Evolutionary conservation across 2,797 vertebrate species (phyloP), one percentile per base, ranked within the genome.

Genomic region (Dendrocincla tyrannina): DNA sequence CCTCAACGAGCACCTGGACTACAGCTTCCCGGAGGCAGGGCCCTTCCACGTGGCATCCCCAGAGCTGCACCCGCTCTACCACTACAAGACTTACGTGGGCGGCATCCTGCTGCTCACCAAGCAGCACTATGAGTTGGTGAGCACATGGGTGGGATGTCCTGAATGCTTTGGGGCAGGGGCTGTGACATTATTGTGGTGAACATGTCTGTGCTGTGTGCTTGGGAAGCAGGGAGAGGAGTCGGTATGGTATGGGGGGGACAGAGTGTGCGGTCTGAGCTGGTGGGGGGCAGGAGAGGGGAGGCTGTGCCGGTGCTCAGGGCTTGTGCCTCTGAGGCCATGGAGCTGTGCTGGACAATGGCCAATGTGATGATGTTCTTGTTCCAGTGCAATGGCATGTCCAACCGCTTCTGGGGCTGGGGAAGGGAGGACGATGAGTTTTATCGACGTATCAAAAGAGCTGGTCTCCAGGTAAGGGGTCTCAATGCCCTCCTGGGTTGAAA

Each of bases 341-440:
- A 49, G 64, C 4, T 46, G 63, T 72, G 83, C 55, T 66, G 5
- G 32, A 5, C 93, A 80, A 95, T 1, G 42, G 58, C 41, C 1
- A 1, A 35, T 22, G 32, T 4, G 33, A 25, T 77, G 58, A 28
- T 46, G 16, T 14, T 96, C 62, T 97, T 4, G 0, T 96, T 97
- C 17, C 96, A 99, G 99, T 99, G 99, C 97, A 99, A 99, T 2
- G 99, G 99, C 67, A 99, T 99, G 99, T 99, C 99, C 11, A 99
- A 99, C 97, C 98, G 99, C 78, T 99, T 99, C 98, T 99, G 99
- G 99, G 99, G 99, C 68, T 99, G 99, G 99, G 99, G 99, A 68
- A 97, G 99, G 35, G 99, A 99, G 94, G 99, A 99, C 0, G 99
- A 99, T 2, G 99, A 99, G 97, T 99, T 99, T 97, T 99, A 99